phyloP scores from a whole-genome alignment of 2,888 invertebrate genomes.

The Lacanobia wlatinum region DNA sequence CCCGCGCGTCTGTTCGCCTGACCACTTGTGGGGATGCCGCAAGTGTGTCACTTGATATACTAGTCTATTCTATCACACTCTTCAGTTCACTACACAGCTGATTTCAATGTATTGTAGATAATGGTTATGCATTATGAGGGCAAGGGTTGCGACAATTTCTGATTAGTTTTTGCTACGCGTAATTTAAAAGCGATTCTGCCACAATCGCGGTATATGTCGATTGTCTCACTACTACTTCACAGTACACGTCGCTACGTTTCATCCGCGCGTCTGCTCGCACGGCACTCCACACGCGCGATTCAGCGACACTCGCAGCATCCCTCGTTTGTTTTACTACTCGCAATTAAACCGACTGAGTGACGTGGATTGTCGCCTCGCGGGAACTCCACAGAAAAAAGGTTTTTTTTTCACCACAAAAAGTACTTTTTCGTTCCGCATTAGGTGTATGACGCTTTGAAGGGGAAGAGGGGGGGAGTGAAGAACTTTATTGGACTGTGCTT shows the following conservation, averaged over 20 bases:
- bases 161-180: not conserved
- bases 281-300: slow-evolving; percentile 73
- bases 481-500: slow-evolving; percentile 63
- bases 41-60: not conserved
- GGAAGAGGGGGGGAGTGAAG: slow-evolving; percentile 36
- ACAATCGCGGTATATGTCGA: no score
- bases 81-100: not conserved
- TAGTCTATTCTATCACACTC: not conserved
- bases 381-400: slow-evolving; percentile 74
- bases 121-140: not conserved
- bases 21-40: no score
- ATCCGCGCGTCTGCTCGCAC: slow-evolving; percentile 70
- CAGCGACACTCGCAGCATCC: slow-evolving; percentile 73
- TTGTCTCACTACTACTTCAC: no score
- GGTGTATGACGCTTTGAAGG: slow-evolving; percentile 59
- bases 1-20: not conserved
- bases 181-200: no score
- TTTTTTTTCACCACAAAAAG: slow-evolving; percentile 67
- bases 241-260: not conserved
- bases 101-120: not conserved
- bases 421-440: slow-evolving; percentile 65
- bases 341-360: slow-evolving; percentile 90
- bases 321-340: slow-evolving; percentile 88
- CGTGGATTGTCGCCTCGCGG: slow-evolving; percentile 86
- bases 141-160: not conserved